These are phyloP conservation scores for Diploscapter pachys DNA, from an alignment of 1,140 invertebrate species.

Conservation along the genomic window DNA sequence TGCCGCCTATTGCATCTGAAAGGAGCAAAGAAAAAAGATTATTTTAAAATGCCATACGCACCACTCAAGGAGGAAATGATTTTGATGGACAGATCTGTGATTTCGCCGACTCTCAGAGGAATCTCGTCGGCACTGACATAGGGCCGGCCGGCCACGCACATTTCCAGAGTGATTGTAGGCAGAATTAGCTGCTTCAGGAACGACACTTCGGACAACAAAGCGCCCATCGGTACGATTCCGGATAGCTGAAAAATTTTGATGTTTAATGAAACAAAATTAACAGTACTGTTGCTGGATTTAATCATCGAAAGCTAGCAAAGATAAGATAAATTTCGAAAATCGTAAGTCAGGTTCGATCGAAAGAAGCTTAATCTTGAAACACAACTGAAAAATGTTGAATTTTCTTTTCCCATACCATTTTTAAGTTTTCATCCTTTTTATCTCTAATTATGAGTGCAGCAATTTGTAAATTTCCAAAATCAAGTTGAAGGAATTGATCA, in stretches of 20 bases:
- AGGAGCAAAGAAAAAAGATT: not conserved
- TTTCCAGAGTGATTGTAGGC: conserved; percentile 49
- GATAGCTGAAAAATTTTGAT: conserved; percentile 38
- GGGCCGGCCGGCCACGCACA: conserved; percentile 36
- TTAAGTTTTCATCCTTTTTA: too few species aligned
- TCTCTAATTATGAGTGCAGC: not conserved
- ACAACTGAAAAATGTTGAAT: too few species aligned
- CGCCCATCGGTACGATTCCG: conserved; percentile 53
- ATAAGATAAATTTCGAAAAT: too few species aligned
- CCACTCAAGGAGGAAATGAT: conserved; percentile 40
- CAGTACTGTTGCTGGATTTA: too few species aligned
- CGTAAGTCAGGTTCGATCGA: too few species aligned
- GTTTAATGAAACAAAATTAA: too few species aligned
- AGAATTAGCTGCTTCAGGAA: conserved; percentile 58
- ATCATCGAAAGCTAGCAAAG: too few species aligned
- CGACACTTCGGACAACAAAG: conserved; percentile 52
- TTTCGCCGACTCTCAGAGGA: conserved; percentile 41
- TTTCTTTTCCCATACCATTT: too few species aligned
- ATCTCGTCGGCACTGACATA: conserved; percentile 51
- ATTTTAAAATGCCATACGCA: conserved; percentile 1
- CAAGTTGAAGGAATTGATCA: not conserved
- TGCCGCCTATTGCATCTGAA: conserved; percentile 38
- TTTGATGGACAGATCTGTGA: conserved; percentile 35
- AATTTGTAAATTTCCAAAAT: not conserved
- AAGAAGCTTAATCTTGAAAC: too few species aligned